Percentiles rank a stretch among this genome's conserved stretches.
phyloP scores from a whole-genome alignment of 2,797 vertebrate genomes.

The Aulostomus chinensis region DNA sequence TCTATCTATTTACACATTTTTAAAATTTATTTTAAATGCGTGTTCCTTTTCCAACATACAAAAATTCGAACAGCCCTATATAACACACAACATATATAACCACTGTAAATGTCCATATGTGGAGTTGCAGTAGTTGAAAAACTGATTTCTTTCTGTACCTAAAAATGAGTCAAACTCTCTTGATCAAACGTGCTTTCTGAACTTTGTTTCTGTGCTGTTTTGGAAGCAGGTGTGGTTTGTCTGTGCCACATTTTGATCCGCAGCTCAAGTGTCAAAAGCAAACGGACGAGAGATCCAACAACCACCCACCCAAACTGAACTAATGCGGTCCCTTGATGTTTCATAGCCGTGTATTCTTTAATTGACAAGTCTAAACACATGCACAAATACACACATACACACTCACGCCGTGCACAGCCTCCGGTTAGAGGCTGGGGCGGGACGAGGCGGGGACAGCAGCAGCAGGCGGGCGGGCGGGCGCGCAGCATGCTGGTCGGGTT shows the following conservation, averaged over 20 bases:
- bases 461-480: slow-evolving; percentile 52
- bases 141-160: too few relatives aligned
- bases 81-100: too few relatives aligned
- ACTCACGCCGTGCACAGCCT: slow-evolving; percentile 39
- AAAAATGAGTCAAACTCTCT: too few relatives aligned
- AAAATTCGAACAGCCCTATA: too few relatives aligned
- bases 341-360: slow-evolving; percentile 39
- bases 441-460: slow-evolving; percentile 66
- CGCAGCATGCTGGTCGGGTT: slow-evolving; percentile 54
- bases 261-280: slow-evolving; percentile 17
- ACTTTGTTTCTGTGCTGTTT: slow-evolving; percentile 13
- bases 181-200: slow-evolving; percentile 5
- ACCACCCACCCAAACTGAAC: too few relatives aligned
- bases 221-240: slow-evolving; percentile 10
- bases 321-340: slow-evolving; percentile 35
- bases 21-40: too few relatives aligned
- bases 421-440: slow-evolving; percentile 55
- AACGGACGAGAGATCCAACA: background rate
- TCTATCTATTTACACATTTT: too few relatives aligned
- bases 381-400: background rate
- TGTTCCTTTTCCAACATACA: too few relatives aligned
- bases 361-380: slow-evolving; percentile 42
- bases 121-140: too few relatives aligned
- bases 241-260: slow-evolving; percentile 20
- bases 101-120: too few relatives aligned